phyloP scores from a whole-genome alignment of 2,888 invertebrate species.

The Brachynemurus nebulosus region DNA sequence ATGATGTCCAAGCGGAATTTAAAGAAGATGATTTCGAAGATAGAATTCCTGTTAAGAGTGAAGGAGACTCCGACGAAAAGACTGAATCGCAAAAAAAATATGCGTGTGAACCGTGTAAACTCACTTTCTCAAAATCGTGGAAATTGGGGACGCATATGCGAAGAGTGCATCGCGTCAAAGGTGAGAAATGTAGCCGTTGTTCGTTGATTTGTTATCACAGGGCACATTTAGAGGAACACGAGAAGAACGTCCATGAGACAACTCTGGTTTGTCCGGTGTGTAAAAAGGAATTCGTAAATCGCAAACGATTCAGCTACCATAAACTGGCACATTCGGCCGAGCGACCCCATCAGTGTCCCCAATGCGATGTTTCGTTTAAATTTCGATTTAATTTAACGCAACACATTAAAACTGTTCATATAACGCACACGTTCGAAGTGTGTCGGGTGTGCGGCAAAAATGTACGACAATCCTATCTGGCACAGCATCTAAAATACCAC shows the following conservation, averaged over 20 bases:
- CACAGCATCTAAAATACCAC: neutral
- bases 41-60: neutral
- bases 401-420: neutral
- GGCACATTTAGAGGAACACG: neutral
- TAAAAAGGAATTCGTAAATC: neutral
- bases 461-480: neutral
- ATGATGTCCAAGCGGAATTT: no score
- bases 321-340: neutral
- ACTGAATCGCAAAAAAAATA: neutral
- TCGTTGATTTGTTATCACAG: neutral
- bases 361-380: neutral
- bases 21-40: neutral
- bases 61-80: neutral
- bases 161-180: neutral
- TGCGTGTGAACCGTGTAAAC: conserved; percentile 2
- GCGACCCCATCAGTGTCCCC: neutral
- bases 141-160: neutral
- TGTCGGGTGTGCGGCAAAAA: conserved; percentile 1
- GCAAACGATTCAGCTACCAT: neutral
- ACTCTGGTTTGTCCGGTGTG: neutral
- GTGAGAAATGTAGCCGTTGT: neutral
- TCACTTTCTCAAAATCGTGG: neutral
- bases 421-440: neutral
- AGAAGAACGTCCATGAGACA: neutral
- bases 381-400: neutral